phyloP scores from a whole-genome alignment of 2,888 invertebrate species.

The Phalangium opilio region DNA sequence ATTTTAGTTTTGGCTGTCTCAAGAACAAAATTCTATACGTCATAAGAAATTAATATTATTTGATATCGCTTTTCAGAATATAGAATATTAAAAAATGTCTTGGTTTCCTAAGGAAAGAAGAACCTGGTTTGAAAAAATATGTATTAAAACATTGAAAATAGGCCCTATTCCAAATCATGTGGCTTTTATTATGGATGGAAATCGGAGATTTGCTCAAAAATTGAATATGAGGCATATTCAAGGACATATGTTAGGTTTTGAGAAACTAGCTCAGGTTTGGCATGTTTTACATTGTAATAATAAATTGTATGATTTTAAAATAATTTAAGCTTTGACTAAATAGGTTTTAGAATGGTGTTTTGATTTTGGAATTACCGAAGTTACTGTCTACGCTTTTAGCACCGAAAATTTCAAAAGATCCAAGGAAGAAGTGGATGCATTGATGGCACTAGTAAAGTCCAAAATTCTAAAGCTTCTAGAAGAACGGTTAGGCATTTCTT shows the following conservation, averaged over 20 bases:
- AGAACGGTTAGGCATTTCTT: conserved; percentile 46
- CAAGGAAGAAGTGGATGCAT: conserved; percentile 68
- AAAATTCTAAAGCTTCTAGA: conserved; percentile 65
- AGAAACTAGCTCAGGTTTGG: conserved; percentile 49
- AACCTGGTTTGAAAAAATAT: conserved; percentile 57
- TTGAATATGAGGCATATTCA: conserved; percentile 53
- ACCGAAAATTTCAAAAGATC: conserved; percentile 95
- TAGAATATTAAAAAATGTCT: conserved; percentile 8
- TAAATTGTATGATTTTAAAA: background rate
- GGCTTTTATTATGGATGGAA: conserved; percentile 98
- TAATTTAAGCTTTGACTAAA: conserved; percentile 8
- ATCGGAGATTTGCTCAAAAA: conserved; percentile 77
- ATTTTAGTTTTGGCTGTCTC: no score
- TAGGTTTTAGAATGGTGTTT: conserved; percentile 71
- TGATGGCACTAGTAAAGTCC: conserved; percentile 72
- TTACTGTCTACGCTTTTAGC: conserved; percentile 97
- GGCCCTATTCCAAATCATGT: conserved; percentile 79
- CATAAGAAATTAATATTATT: no score
- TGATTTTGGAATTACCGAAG: conserved; percentile 77
- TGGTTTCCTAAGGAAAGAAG: conserved; percentile 14
- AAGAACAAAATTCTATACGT: no score
- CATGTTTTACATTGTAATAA: background rate
- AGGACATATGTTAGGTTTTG: conserved; percentile 72
- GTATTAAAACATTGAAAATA: conserved; percentile 54
- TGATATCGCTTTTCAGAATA: no score